Evolutionary conservation across 1,140 invertebrate species (phyloP).

Genomic region (Cydia fagiglandana): DNA sequence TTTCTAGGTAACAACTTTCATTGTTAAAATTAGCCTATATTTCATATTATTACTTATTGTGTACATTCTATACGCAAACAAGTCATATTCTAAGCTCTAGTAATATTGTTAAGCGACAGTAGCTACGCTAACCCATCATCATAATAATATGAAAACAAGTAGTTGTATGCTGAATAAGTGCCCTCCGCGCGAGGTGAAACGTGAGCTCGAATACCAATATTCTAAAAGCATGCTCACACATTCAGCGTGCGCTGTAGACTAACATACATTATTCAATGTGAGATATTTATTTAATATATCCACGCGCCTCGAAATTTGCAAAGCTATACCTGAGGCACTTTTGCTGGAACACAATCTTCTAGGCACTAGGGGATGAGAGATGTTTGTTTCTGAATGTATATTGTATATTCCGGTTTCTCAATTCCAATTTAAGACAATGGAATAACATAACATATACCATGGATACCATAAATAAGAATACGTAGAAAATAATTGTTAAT

Average conservation of each 20-base stretch:
- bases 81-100: constrained; percentile 42
- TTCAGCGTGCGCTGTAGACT: constrained; percentile 40
- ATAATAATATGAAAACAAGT: constrained; percentile 32
- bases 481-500: not conserved
- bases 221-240: constrained; percentile 50
- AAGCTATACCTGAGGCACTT: constrained; percentile 10
- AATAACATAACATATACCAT: not conserved
- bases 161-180: constrained; percentile 18
- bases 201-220: constrained; percentile 49
- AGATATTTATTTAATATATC: constrained; percentile 33
- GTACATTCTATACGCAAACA: too few species aligned
- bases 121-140: not conserved
- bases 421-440: not conserved
- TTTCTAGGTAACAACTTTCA: too few species aligned
- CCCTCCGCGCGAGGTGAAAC: constrained; percentile 14
- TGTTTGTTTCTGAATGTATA: constrained; percentile 4
- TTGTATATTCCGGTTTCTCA: not conserved
- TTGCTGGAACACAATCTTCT: constrained; percentile 6
- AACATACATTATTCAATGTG: constrained; percentile 34
- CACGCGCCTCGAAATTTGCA: constrained; percentile 15
- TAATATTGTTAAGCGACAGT: not conserved
- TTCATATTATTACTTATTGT: too few species aligned
- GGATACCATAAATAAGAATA: too few species aligned
- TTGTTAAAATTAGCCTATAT: too few species aligned
- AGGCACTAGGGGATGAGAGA: not conserved